Conservation (phyloP, 2,797 vertebrate genomes). For the Valencia hispanica region DNA sequence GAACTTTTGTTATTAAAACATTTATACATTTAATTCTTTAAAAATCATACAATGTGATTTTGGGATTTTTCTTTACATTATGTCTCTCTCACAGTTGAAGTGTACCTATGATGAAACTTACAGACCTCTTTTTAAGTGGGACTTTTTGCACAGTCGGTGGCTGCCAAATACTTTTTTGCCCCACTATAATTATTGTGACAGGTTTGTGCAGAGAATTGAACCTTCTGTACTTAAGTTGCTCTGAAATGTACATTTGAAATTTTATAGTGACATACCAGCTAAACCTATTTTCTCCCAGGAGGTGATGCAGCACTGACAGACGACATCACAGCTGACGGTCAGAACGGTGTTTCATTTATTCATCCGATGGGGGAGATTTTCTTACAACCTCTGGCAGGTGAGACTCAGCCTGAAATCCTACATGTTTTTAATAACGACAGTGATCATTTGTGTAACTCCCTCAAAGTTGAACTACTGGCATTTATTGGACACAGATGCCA, state of each 20-base stretch:
- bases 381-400: constrained; percentile 91
- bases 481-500: too few relatives aligned
- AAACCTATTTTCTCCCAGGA: constrained; percentile 68
- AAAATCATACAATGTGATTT: too few relatives aligned
- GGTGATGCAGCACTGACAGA: constrained; percentile 84
- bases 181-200: background rate
- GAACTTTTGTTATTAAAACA: too few relatives aligned
- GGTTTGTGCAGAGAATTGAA: background rate
- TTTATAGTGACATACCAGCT: background rate
- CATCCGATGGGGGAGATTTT: constrained; percentile 89
- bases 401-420: constrained; percentile 15
- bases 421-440: background rate
- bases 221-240: background rate
- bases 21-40: too few relatives aligned
- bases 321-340: constrained; percentile 86
- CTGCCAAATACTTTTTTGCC: too few relatives aligned
- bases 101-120: too few relatives aligned
- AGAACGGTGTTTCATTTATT: constrained; percentile 90
- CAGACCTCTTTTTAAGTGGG: too few relatives aligned
- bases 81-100: too few relatives aligned
- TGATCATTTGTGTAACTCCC: too few relatives aligned
- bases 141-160: too few relatives aligned
- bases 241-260: background rate
- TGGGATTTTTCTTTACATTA: too few relatives aligned
- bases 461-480: too few relatives aligned